Base-by-base conservation (phyloP, 2,797 vertebrate genomes). In the Parotocinclus haroldoi region DNA sequence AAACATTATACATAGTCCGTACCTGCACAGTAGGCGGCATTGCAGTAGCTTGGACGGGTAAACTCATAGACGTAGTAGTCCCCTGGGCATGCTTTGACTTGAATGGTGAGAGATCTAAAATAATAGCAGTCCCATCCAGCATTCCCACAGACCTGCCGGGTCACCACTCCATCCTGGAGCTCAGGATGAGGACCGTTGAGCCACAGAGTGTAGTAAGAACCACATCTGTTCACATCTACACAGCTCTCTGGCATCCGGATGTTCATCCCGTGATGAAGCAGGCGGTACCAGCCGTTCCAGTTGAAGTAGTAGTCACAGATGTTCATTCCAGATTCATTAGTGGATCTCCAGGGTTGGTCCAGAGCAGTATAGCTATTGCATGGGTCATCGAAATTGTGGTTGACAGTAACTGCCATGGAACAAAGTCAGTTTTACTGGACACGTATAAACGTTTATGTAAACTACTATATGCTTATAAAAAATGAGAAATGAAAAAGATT, bases 1-100 rank as follows among this genome's bases (percentile, higher is more conserved):
- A n/a, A 27, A 27, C 27, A 57, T 9, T 11, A 36, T 4, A 9
- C 40, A 3, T 42, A 42, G 8, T 11, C 8, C 27, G 36, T 51
- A 72, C 70, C 70, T 67, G 59, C 66, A 52, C 49, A 57, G 5
- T 37, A 61, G 10, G 36, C 19, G 1, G 16, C n/a, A 3, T 49
- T 17, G 16, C 10, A 38, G 11, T 8, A 12, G 36, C 6, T 16
- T 12, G 17, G 50, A 10, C 61, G 42, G 48, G 16, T n/a, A 16
- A 50, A 50, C 48, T 50, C 48, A 16, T 50, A 50, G 45, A 46
- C 45, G 10, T 46, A 46, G 45, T 1, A 46, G 45, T 13, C 13
- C n/a, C 45, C 45, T 12, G 45, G 45, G n/a, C 45, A 46, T 11
- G 45, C 45, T 46, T 46, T 46, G 45, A 46, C 45, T 10, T n/a